Evolutionary conservation across 2,113 vertebrate genomes (phyloP).

Genomic region (Syrmaticus mikado): DNA sequence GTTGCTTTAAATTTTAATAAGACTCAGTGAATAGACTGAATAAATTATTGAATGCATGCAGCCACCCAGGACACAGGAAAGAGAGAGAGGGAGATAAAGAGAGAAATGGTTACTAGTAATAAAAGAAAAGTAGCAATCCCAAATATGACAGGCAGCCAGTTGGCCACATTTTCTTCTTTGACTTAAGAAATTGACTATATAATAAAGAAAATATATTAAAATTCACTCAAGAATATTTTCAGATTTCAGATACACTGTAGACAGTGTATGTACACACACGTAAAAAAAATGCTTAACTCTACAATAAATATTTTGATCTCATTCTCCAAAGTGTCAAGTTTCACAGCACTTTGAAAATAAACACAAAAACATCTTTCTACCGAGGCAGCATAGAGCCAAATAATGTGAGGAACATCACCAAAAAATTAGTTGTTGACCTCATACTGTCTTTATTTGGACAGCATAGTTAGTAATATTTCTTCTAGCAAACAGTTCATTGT

Average conservation of each 20-base stretch:
- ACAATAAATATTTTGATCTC: background rate
- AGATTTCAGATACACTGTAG: background rate
- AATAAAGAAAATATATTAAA: background rate
- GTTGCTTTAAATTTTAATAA: slow-evolving; percentile 46
- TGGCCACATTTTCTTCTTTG: background rate
- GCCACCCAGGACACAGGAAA: background rate
- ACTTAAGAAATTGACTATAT: background rate
- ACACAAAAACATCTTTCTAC: background rate
- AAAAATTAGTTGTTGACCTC: background rate
- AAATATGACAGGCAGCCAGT: background rate
- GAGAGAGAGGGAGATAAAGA: background rate
- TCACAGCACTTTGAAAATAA: background rate
- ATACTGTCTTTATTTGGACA: background rate
- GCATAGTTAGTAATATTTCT: background rate
- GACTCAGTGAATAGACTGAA: background rate
- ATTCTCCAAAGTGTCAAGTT: background rate
- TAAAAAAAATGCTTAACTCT: background rate
- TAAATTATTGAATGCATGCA: background rate
- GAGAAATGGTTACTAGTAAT: background rate
- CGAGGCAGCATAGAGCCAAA: background rate
- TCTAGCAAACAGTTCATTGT: background rate
- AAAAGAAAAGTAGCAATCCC: background rate
- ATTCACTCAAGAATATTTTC: background rate
- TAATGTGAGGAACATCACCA: background rate
- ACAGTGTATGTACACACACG: background rate